Conservation (phyloP, 1,140 invertebrate genomes). For the Leptinotarsa defecta region DNA sequence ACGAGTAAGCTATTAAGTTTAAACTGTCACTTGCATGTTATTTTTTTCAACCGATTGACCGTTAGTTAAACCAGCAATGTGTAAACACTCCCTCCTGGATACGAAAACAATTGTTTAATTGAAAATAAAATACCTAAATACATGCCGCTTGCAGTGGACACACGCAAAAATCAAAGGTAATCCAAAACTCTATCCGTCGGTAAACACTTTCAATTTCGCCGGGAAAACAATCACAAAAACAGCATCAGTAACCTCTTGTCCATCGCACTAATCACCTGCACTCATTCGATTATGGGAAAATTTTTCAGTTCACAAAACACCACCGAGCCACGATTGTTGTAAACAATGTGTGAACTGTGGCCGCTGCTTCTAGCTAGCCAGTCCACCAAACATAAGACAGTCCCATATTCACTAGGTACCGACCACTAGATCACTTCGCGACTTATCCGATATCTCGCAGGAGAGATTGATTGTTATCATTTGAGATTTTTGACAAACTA, state of each 20-base stretch:
- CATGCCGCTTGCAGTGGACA: background rate
- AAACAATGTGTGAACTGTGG: slow-evolving; percentile 28
- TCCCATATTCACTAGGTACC: background rate
- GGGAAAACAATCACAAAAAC: background rate
- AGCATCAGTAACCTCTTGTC: background rate
- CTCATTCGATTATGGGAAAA: background rate
- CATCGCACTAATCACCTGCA: background rate
- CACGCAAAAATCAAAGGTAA: slow-evolving; percentile 10
- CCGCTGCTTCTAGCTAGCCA: background rate
- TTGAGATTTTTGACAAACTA: slow-evolving; percentile 29
- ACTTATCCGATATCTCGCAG: background rate
- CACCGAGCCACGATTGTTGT: slow-evolving; percentile 23
- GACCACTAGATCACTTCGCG: slow-evolving; percentile 1
- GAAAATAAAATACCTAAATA: slow-evolving; percentile 17
- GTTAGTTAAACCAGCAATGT: background rate
- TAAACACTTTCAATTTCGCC: background rate
- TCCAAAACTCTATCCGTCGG: slow-evolving; percentile 18
- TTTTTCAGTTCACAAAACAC: slow-evolving; percentile 6
- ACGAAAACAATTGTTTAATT: background rate
- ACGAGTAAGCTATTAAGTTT: no score
- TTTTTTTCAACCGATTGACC: no score
- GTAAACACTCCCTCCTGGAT: background rate
- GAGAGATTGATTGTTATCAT: slow-evolving; percentile 14
- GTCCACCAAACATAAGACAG: slow-evolving; percentile 31
- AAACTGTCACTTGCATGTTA: no score